Conservation (phyloP, 1,140 invertebrate genomes). For the Atta colombica region DNA sequence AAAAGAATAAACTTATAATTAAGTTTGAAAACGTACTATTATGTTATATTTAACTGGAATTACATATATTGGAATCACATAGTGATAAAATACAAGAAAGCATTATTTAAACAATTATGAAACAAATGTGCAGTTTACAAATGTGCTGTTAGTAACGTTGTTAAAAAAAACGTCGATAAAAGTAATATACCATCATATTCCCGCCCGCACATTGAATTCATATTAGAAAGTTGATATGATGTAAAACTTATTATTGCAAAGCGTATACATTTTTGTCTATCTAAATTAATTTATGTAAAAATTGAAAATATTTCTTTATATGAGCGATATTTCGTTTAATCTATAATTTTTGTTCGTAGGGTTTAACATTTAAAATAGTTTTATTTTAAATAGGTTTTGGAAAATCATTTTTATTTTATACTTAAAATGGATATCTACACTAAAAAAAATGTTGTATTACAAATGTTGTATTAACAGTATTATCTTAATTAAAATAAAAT, state of each 20-base stretch:
- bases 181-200: not conserved
- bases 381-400: no score
- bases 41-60: not conserved
- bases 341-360: not conserved
- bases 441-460: no score
- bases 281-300: not conserved
- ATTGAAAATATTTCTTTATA: not conserved
- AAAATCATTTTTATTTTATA: no score
- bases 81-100: not conserved
- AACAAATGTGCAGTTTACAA: not conserved
- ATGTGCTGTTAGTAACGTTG: not conserved
- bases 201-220: not conserved
- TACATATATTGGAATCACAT: not conserved
- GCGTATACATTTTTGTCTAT: not conserved
- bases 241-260: not conserved
- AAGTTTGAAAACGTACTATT: not conserved
- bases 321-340: not conserved
- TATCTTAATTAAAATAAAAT: no score
- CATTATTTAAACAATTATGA: constrained; percentile 6
- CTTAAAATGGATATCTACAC: no score
- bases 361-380: no score
- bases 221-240: no score
- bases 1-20: not conserved
- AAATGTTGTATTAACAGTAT: no score
- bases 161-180: not conserved